These are phyloP conservation scores for Typhlomys cinereus DNA, from an alignment of 2,113 vertebrate genomes.

Conservation along the genomic window DNA sequence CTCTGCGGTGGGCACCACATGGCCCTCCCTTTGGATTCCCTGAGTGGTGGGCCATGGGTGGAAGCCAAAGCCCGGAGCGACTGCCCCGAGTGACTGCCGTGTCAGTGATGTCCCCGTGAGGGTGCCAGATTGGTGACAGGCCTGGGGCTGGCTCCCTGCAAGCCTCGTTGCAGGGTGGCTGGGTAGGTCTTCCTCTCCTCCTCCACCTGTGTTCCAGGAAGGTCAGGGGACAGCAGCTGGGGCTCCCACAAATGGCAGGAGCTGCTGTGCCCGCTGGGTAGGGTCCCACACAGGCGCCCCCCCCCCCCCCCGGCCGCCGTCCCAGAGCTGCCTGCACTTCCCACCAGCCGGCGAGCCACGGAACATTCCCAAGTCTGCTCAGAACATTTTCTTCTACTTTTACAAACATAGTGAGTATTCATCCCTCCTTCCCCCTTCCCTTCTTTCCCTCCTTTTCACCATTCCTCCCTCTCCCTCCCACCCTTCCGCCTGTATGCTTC, in stretches of 20 bases:
- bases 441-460: too few species aligned
- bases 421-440: too few species aligned
- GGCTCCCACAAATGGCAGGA: background rate
- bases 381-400: too few species aligned
- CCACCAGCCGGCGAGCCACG: background rate
- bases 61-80: background rate
- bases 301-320: too few species aligned
- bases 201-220: background rate
- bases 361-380: background rate
- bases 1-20: rapidly evolving
- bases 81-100: background rate
- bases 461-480: too few species aligned
- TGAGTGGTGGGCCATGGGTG: background rate
- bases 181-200: background rate
- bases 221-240: too few species aligned
- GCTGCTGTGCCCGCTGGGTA: background rate
- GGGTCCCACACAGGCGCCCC: rapidly evolving
- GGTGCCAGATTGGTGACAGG: background rate
- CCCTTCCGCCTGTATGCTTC: too few species aligned
- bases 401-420: too few species aligned
- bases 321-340: background rate
- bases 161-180: background rate
- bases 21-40: background rate
- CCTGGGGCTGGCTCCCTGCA: background rate
- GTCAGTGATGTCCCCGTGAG: too few species aligned